Evolutionary conservation across 2,113 vertebrate genomes (phyloP), one percentile per base, ranked within the genome.

Genomic region (Hemichromis elongatus): DNA sequence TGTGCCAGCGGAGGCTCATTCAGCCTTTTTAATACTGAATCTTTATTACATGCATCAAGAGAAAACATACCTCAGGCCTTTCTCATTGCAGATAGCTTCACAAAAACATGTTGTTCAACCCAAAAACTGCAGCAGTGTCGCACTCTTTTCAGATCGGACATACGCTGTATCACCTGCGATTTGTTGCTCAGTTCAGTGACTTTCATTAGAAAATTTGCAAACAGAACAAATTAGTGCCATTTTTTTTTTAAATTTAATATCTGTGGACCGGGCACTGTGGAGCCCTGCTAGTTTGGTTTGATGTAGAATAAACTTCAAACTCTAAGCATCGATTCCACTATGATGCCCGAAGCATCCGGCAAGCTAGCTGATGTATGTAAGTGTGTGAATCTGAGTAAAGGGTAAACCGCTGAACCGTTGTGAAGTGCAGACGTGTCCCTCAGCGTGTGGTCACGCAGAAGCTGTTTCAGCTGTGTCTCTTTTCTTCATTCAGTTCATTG

Each of bases 201-300:
- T 14, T 40, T 68, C 63, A 68, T 68, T 0, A 6, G 7, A 68
- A n/a, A 24, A 5, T 24, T 0, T 68, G 12, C n/a, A 24, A 16
- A 35, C 3, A 40, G 35, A 42, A 42, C n/a, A 68, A 68, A 14
- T 40, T 66, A 9, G 35, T 66, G n/a, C 4, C 6, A 13, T 40
- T 61, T 61, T 35, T 61, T 61, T 10, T 61, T 66, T 66, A 40
- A 66, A 11, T 61, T 66, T 66, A 40, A 66, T 40, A 40, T 40
- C 37, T 35, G 3, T 37, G 9, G 8, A 37, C 35, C 9, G 35
- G 35, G 19, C 7, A 14, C 18, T 61, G 57, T 61, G 2, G 16
- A 61, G 9, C 57, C 57, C 30, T 61, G 57, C 30, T 5, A 61
- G 57, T n/a, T n/a, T n/a, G n/a, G n/a, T n/a, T n/a, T n/a, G n/a